These are phyloP conservation scores for Mionectes macconnelli DNA, from an alignment of 2,113 vertebrate species.

Conservation along the genomic window DNA sequence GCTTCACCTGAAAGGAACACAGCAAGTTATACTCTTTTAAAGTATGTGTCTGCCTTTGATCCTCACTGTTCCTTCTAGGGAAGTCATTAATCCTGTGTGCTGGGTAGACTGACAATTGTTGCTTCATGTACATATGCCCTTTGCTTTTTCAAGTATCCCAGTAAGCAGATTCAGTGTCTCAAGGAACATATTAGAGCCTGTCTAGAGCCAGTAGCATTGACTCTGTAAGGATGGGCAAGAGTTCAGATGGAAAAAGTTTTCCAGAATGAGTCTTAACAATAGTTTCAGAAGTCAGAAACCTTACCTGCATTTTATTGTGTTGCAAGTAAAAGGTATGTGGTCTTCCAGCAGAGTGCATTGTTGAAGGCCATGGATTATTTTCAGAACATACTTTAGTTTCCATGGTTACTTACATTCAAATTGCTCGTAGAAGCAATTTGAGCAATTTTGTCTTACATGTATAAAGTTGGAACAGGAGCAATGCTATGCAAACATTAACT, in stretches of 20 bases:
- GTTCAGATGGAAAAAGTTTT: not conserved
- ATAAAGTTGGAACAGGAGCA: conserved; percentile 21
- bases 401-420: conserved; percentile 52
- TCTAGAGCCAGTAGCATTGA: not conserved
- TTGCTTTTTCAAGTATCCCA: not conserved
- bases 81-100: not conserved
- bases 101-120: not conserved
- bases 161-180: not conserved
- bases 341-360: not conserved
- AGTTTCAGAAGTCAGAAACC: not conserved
- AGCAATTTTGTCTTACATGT: conserved; percentile 18
- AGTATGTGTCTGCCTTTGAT: not conserved
- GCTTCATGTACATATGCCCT: not conserved
- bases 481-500: not conserved
- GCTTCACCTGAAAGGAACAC: not conserved
- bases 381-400: conserved; percentile 53
- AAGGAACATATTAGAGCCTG: not conserved
- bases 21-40: not conserved
- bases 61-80: not conserved
- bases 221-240: not conserved
- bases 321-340: not conserved
- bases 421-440: conserved; percentile 37
- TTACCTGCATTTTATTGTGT: not conserved
- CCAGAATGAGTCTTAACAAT: not conserved
- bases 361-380: conserved; percentile 42